A percentile compares a stretch with the other conserved stretches of the same genome.
Evolutionary conservation across 2,113 vertebrate genomes (phyloP).

Genomic region (Promerops cafer): DNA sequence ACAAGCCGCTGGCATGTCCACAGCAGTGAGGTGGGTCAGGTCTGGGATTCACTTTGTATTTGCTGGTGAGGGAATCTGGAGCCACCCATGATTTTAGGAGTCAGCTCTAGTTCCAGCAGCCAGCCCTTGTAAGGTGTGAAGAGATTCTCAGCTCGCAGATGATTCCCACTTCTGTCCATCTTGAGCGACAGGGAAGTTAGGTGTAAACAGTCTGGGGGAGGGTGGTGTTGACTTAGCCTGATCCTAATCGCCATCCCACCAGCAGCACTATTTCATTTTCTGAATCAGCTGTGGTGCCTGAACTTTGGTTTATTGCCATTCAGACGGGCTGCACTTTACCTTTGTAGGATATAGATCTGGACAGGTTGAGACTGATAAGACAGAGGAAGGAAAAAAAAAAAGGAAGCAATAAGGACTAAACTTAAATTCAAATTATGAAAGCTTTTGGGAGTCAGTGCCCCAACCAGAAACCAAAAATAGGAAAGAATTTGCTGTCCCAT

Average conservation of each 20-base stretch:
- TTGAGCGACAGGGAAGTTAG: background rate
- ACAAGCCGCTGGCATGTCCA: background rate
- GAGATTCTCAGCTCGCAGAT: background rate
- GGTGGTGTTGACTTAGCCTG: background rate
- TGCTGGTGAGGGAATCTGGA: background rate
- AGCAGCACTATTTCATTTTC: background rate
- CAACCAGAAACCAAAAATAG: background rate
- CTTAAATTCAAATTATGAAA: background rate
- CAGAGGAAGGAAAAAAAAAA: background rate
- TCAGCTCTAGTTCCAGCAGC: background rate
- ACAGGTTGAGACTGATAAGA: background rate
- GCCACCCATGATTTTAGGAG: background rate
- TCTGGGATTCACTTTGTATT: background rate
- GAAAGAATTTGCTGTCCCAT: background rate
- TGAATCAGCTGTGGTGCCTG: background rate
- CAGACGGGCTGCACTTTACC: slow-evolving; percentile 10
- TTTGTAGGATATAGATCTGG: slow-evolving; percentile 19
- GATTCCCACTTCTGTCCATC: background rate
- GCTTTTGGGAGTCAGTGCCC: background rate
- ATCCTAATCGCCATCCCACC: background rate
- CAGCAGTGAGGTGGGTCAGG: background rate
- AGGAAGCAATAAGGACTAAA: background rate
- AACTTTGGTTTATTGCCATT: slow-evolving; percentile 53
- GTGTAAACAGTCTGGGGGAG: background rate
- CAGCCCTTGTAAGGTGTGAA: background rate